Evolutionary conservation across 2,113 vertebrate species (phyloP).

Genomic region (Butorides virescens): DNA sequence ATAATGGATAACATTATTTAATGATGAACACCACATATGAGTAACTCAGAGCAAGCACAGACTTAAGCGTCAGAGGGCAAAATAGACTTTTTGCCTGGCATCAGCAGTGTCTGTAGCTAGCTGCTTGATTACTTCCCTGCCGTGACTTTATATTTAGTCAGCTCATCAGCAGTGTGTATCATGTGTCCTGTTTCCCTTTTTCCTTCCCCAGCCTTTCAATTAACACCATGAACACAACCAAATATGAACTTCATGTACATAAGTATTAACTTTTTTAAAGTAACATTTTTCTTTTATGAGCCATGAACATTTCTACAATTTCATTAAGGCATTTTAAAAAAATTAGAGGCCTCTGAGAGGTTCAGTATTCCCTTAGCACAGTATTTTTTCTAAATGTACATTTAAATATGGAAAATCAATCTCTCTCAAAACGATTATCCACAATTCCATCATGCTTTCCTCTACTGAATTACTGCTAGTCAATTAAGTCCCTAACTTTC

Average conservation of each 20-base stretch:
- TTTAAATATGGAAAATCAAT: neutral
- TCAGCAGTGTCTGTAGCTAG: neutral
- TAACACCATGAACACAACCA: neutral
- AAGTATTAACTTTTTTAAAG: neutral
- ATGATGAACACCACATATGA: neutral
- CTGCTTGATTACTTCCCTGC: neutral
- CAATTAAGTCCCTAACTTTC: neutral
- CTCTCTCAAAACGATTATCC: neutral
- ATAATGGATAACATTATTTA: neutral
- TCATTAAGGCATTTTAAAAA: neutral
- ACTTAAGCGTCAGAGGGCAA: neutral
- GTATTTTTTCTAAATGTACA: neutral
- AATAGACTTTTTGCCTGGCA: constrained; percentile 1
- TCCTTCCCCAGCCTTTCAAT: neutral
- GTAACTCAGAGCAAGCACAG: neutral
- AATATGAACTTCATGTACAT: neutral
- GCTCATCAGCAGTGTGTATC: neutral
- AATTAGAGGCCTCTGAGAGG: neutral
- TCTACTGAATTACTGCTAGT: neutral
- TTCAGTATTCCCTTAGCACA: neutral
- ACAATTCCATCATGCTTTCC: neutral
- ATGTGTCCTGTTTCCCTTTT: neutral
- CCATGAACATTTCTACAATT: neutral
- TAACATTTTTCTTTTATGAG: neutral
- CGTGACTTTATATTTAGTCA: neutral